Evolutionary conservation across 2,113 vertebrate species (phyloP).

Genomic region (Sarotherodon lohbergeri): DNA sequence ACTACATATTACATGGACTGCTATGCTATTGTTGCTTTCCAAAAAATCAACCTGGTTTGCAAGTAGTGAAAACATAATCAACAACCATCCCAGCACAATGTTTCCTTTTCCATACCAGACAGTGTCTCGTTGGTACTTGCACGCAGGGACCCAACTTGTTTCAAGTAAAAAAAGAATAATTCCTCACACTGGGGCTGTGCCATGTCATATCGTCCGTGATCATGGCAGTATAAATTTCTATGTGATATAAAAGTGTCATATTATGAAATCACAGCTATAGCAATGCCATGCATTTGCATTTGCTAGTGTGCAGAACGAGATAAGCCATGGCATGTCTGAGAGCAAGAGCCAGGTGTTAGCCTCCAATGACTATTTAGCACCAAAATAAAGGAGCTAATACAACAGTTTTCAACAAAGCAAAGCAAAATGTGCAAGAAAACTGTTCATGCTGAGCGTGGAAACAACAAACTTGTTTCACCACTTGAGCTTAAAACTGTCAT

Average conservation of each 20-base stretch:
- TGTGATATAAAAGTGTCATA: neutral
- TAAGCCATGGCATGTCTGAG: neutral
- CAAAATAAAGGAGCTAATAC: neutral
- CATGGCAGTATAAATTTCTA: neutral
- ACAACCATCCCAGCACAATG: neutral
- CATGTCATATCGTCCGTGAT: neutral
- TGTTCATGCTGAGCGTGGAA: neutral
- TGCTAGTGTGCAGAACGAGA: neutral
- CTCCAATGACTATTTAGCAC: neutral
- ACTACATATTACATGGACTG: neutral
- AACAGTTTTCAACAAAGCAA: neutral
- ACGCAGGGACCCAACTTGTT: neutral
- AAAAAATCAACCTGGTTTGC: neutral
- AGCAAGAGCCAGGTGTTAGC: neutral
- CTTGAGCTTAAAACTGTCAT: neutral
- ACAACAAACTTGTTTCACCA: neutral
- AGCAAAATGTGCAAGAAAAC: neutral
- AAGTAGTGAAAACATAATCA: neutral
- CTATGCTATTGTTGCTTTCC: neutral
- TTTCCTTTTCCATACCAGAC: neutral
- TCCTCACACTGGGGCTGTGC: neutral
- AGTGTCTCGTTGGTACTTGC: neutral
- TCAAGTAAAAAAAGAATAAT: neutral
- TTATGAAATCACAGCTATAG: neutral
- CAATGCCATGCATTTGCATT: neutral